A percentile compares a stretch with the other conserved stretches of the same genome.
Conservation (phyloP, 2,888 invertebrate species). For the Invenusta paracnida region DNA sequence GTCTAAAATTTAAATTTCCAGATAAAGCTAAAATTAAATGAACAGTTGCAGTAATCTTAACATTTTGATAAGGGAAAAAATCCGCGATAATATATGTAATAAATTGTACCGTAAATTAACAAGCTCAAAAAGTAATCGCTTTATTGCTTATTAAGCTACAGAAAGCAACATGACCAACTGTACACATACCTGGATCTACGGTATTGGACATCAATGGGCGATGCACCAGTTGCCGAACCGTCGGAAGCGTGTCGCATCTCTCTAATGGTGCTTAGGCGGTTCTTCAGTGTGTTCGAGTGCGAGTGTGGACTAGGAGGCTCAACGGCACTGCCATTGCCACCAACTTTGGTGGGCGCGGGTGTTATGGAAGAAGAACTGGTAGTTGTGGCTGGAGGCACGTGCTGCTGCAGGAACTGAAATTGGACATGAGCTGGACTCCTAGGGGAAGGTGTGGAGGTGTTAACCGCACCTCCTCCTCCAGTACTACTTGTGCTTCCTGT, state of each 20-base stretch:
- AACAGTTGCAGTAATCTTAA: no score
- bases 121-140: no score
- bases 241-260: background rate
- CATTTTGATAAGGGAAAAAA: no score
- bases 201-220: background rate
- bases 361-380: background rate
- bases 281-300: background rate
- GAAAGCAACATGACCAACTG: background rate
- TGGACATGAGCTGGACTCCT: background rate
- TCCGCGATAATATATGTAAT: no score
- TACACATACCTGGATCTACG: background rate
- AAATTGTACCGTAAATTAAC: no score
- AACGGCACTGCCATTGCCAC: no score
- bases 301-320: background rate
- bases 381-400: background rate
- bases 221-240: background rate
- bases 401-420: background rate
- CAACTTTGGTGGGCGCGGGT: background rate
- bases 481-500: no score
- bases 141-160: no score
- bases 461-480: background rate
- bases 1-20: no score
- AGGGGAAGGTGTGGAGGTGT: background rate
- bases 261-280: background rate
- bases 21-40: no score